Base-by-base conservation (phyloP, 2,888 invertebrate genomes). In the Hirtodrosophila histrioides region DNA sequence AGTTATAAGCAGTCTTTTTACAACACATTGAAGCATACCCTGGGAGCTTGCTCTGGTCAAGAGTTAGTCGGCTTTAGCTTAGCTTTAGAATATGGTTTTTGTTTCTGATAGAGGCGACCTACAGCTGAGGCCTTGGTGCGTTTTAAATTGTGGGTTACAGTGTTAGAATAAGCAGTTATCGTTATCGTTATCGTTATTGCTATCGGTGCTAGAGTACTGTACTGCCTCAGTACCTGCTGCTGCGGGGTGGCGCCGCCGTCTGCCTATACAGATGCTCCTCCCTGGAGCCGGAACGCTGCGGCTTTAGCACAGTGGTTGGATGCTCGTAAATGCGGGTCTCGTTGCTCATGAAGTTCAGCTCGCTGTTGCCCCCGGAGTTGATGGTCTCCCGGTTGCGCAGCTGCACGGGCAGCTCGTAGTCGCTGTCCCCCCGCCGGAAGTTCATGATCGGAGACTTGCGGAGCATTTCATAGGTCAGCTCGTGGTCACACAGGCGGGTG, bases 381-480 rank as follows among this genome's bases (percentile, higher is more conserved):
- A 91, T 91, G 9, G 89, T 91, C 51, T 91, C 91, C 4, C 91
- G 88, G 39, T 89, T 90, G 11, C 90, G 85, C 41, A 88, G 51
- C 48, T 87, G 55, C 51, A 82, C 54, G 3, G 90, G 90, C 41
- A 90, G 68, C 65, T 91, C 91, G 36, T 89, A 90, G 40, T 91
- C 91, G 5, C 87, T 90, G 27, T 90, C 89, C 10, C 89, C 89
- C 10, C 89, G 78, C 0, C 90, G 75, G 53, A 91, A 92, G 51
- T 91, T 91, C 91, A 92, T 91, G 6, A 92, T 91, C 3, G 91
- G 81, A 0, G 91, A 90, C 63, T 90, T 88, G 6, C 92, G 88
- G 5, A 90, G 68, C 82, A 91, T 89, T 49, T 92, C 92, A 67
- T 91, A 92, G 33, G 91, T 90, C 8, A 92, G 74, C 62, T 92